Evolutionary conservation across 2,113 vertebrate species (phyloP).

Genomic region (Spilogale gracilis): DNA sequence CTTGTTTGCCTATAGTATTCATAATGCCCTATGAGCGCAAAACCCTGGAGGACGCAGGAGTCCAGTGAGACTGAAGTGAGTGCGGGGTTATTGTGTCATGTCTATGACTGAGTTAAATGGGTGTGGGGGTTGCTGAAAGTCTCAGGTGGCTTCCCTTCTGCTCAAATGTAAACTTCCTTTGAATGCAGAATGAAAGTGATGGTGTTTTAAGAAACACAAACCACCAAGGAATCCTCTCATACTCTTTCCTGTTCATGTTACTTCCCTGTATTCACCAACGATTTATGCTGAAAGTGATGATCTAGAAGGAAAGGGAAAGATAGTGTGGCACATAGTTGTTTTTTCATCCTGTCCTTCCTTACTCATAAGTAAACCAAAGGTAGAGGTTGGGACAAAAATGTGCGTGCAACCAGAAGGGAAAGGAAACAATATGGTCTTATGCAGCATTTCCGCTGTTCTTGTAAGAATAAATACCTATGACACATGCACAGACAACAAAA

Average conservation of each 20-base stretch:
- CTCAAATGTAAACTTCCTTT: not conserved
- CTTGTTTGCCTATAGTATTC: rapidly evolving
- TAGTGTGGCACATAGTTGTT: rapidly evolving
- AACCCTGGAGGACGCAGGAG: not conserved
- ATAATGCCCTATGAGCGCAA: not conserved
- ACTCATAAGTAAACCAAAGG: not conserved
- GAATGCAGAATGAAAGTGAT: not conserved
- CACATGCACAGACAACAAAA: not conserved
- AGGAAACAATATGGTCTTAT: not conserved
- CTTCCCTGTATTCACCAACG: not conserved
- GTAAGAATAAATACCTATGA: not conserved
- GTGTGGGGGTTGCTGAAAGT: no score
- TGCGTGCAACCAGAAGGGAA: not conserved
- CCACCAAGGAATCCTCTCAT: not conserved
- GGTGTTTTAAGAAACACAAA: not conserved
- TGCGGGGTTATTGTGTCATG: not conserved
- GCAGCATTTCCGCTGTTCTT: not conserved
- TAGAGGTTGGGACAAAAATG: not conserved
- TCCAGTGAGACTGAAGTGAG: not conserved
- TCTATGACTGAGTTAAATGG: not conserved
- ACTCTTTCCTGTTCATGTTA: not conserved
- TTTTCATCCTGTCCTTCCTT: not conserved
- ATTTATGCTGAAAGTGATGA: not conserved
- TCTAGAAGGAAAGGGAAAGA: not conserved
- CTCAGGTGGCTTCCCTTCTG: not conserved